Base-by-base conservation (phyloP, 1,140 invertebrate genomes). In the Akabosia matsudoensis region DNA sequence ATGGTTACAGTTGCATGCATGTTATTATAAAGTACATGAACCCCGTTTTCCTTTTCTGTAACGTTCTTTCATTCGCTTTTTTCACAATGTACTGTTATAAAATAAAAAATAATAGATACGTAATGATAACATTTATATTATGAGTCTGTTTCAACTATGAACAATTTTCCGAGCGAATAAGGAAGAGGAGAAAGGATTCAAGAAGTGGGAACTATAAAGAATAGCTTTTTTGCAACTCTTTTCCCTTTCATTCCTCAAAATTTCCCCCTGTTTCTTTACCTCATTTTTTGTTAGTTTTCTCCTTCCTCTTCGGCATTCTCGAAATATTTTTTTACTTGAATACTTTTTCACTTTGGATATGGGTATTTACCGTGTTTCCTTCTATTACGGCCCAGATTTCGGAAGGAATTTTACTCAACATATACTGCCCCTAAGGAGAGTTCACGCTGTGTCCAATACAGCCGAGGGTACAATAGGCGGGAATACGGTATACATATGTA, bases 101-200 rank as follows among this genome's bases (percentile, higher is more conserved):
- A n/a, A n/a, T n/a, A n/a, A 67, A 67, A 30, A 67, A 67, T 61
- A 24, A 24, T 45, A 45, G 37, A 18, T 10, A 22, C 7, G 54
- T 61, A 61, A 61, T 61, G 61, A 67, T 67, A 67, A 67, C 61
- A 67, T 67, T 67, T 67, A 67, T 67, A 67, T 16, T 61, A 61
- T 61, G 37, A 45, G 61, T 67, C 26, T 67, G 61, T 67, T 67
- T 67, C 61, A 67, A 24, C 13, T 31, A 30, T n/a, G 61, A 67
- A 67, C 24, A 30, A 67, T 67, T 67, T 67, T 67, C 61, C 61
- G 31, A 67, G 61, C 61, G 61, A 67, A 67, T n/a, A n/a, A 61
- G n/a, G 54, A 10, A 61, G 24, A 24, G 24, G 54, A 61, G 24
- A 61, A 22, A 61, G 54, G n/a, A n/a, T n/a, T n/a, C n/a, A 24